Evolutionary conservation across 2,888 invertebrate genomes (phyloP).

Genomic region (Lepidochitona cinerea): DNA sequence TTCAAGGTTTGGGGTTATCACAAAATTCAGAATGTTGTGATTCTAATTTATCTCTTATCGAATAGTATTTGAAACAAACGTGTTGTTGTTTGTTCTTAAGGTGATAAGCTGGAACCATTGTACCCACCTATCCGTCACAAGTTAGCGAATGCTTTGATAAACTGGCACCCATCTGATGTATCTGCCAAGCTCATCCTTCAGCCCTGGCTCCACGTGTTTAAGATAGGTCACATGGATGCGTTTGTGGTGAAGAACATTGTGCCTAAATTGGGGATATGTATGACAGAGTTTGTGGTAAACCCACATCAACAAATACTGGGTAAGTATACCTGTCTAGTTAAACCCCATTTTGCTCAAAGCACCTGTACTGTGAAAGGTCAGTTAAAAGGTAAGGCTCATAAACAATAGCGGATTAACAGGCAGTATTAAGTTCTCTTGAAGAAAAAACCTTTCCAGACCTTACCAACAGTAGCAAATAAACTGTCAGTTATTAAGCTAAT

Average conservation of each 20-base stretch:
- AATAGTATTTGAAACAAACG: no score
- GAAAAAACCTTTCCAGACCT: no score
- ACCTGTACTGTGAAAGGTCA: no score
- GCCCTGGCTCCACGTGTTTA: constrained; percentile 89
- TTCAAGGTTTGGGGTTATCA: no score
- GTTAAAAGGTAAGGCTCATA: no score
- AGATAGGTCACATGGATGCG: constrained; percentile 79
- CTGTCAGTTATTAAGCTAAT: no score
- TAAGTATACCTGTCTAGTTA: constrained; percentile 27
- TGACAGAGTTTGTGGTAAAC: constrained; percentile 68
- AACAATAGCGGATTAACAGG: no score
- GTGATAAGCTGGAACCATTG: constrained; percentile 74
- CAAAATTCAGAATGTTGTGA: no score
- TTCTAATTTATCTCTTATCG: no score
- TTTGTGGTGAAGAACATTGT: constrained; percentile 83
- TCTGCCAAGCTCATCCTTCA: constrained; percentile 92
- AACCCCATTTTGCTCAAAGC: no score
- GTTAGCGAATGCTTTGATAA: constrained; percentile 87
- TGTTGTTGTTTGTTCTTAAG: constrained; percentile 30
- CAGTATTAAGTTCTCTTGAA: no score
- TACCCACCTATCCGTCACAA: constrained; percentile 95
- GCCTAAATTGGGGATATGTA: constrained; percentile 66
- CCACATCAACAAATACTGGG: constrained; percentile 68
- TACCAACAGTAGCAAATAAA: no score
- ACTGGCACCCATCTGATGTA: constrained; percentile 95